Evolutionary conservation across 2,797 vertebrate species (phyloP).

Genomic region (Pseudotriccus pelzelni): DNA sequence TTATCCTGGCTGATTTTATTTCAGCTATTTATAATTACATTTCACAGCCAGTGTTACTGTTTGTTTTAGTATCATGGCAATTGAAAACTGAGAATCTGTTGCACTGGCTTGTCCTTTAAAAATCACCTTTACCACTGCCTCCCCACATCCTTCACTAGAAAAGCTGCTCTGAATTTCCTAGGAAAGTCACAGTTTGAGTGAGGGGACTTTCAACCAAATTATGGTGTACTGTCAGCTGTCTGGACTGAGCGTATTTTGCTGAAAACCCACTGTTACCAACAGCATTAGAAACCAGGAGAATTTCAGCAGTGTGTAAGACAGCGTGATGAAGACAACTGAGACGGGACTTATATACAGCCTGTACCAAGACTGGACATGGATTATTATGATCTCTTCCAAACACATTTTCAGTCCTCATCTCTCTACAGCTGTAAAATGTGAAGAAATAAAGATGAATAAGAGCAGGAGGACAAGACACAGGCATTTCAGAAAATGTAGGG

Average conservation of each 20-base stretch:
- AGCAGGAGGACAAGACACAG: background rate
- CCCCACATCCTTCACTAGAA: background rate
- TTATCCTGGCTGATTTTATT: background rate
- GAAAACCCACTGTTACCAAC: background rate
- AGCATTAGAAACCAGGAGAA: background rate
- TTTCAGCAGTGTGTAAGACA: background rate
- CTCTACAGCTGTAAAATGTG: background rate
- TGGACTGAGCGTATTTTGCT: background rate
- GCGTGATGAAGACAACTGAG: background rate
- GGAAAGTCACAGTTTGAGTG: background rate
- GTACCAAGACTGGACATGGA: background rate
- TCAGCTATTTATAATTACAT: background rate
- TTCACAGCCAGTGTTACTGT: background rate
- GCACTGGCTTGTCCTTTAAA: background rate
- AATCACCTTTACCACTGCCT: background rate
- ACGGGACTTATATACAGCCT: background rate
- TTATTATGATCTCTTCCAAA: background rate
- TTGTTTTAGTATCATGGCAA: background rate
- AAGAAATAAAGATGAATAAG: background rate
- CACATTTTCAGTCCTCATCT: background rate
- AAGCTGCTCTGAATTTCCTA: background rate
- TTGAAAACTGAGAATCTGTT: background rate
- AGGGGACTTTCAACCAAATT: background rate
- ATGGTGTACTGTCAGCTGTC: background rate
- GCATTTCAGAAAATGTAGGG: background rate